Conservation (phyloP, 2,888 invertebrate genomes). For the Synanthedon vespiformis region DNA sequence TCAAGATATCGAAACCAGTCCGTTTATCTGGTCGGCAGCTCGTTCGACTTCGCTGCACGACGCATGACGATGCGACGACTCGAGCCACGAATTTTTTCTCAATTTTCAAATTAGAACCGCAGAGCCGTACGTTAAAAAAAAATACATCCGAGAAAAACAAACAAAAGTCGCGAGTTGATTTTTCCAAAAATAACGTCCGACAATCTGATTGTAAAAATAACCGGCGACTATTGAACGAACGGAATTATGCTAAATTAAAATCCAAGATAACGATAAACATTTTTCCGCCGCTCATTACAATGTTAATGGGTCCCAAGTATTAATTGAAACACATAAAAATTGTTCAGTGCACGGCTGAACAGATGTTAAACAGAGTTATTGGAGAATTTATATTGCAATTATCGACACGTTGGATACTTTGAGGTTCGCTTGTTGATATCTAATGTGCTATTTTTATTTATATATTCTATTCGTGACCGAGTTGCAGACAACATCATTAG, state of each 20-base stretch:
- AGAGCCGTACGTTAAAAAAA: conserved; percentile 18
- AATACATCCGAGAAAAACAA: background rate
- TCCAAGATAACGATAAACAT: conserved; percentile 7
- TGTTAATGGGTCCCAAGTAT: conserved; percentile 20
- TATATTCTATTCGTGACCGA: background rate
- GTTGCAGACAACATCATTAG: background rate
- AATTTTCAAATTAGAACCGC: conserved; percentile 41
- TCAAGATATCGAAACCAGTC: conserved; percentile 61
- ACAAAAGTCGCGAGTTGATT: background rate
- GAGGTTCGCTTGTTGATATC: background rate
- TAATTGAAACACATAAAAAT: conserved; percentile 23
- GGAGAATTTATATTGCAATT: conserved; percentile 6
- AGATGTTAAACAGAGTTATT: conserved; percentile 17
- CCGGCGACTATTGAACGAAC: background rate
- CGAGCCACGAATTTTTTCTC: conserved; percentile 28
- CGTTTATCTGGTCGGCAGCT: conserved; percentile 44
- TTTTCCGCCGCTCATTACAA: conserved; percentile 26
- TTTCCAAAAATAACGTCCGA: background rate
- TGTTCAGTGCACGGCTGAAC: conserved; percentile 20
- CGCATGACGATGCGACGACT: conserved; percentile 7
- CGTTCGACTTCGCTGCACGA: background rate
- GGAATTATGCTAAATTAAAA: conserved; percentile 9
- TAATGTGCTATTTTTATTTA: background rate
- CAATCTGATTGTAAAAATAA: background rate
- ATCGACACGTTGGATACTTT: background rate